phyloP scores from a whole-genome alignment of 2,113 vertebrate species.

The Oceanites oceanicus region DNA sequence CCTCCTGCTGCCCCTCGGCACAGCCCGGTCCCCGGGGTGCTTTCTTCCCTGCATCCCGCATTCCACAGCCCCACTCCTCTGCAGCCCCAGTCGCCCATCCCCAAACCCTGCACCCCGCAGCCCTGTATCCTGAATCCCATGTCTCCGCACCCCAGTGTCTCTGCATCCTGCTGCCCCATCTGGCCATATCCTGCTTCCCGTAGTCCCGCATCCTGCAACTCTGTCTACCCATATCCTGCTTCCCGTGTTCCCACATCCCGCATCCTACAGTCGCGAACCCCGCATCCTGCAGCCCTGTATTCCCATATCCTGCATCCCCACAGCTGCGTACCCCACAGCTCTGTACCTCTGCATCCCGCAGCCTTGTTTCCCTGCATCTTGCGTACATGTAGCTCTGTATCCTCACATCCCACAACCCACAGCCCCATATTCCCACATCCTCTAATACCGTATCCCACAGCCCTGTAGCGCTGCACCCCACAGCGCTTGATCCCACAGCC shows the following conservation, averaged over 20 bases:
- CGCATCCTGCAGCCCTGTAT: constrained; percentile 28
- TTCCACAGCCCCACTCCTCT: neutral
- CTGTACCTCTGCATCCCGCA: neutral
- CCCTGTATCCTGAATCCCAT: neutral
- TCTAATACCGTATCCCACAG: neutral
- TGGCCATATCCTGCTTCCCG: constrained; percentile 55
- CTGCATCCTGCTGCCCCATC: constrained; percentile 4
- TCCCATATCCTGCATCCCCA: neutral
- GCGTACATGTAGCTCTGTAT: neutral
- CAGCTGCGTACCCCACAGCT: neutral
- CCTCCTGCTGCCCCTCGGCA: neutral
- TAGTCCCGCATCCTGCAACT: constrained; percentile 32
- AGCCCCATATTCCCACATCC: neutral
- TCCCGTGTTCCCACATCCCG: constrained; percentile 52
- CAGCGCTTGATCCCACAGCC: neutral
- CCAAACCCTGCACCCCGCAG: neutral
- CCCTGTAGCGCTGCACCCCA: neutral
- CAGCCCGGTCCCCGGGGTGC: rapidly evolving
- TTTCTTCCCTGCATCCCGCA: neutral
- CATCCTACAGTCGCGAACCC: neutral
- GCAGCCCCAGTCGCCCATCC: neutral
- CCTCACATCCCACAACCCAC: neutral
- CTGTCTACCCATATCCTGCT: constrained; percentile 42
- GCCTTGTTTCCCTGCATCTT: neutral
- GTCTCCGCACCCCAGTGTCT: neutral